Evolutionary conservation across 2,797 vertebrate species (phyloP).

Genomic region (Siniperca obscura): DNA sequence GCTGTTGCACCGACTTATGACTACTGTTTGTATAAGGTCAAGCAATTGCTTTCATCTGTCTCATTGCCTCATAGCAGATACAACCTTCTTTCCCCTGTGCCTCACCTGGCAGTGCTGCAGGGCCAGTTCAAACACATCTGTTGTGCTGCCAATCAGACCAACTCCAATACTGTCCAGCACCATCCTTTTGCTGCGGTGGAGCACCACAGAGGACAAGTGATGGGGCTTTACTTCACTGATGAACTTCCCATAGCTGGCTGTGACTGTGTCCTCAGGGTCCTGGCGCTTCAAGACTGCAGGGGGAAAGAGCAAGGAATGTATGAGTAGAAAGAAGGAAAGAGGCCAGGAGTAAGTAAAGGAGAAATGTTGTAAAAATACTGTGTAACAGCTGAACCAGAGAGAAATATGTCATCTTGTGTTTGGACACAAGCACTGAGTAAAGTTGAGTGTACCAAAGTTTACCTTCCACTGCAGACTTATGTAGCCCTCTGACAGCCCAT

Average conservation of each 20-base stretch:
- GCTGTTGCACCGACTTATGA: background rate
- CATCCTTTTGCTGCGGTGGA: conserved; percentile 92
- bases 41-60: conserved; percentile 24
- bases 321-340: background rate
- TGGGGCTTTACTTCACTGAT: conserved; percentile 82
- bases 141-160: conserved; percentile 90
- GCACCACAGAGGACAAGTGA: conserved; percentile 82
- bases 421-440: background rate
- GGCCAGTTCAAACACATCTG: conserved; percentile 86
- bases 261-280: conserved; percentile 84
- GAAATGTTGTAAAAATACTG: background rate
- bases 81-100: background rate
- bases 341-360: background rate
- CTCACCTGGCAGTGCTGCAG: conserved; percentile 90
- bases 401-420: background rate
- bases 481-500: conserved; percentile 63
- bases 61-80: conserved; percentile 23
- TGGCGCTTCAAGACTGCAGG: conserved; percentile 78
- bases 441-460: conserved; percentile 3
- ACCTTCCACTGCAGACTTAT: conserved; percentile 75
- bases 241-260: conserved; percentile 89
- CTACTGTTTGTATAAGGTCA: conserved; percentile 18
- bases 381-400: background rate
- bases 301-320: background rate
- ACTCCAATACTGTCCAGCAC: conserved; percentile 92